Evolutionary conservation across 2,113 vertebrate species (phyloP), one percentile per base, ranked within the genome.

Genomic region (Ictalurus punctatus): DNA sequence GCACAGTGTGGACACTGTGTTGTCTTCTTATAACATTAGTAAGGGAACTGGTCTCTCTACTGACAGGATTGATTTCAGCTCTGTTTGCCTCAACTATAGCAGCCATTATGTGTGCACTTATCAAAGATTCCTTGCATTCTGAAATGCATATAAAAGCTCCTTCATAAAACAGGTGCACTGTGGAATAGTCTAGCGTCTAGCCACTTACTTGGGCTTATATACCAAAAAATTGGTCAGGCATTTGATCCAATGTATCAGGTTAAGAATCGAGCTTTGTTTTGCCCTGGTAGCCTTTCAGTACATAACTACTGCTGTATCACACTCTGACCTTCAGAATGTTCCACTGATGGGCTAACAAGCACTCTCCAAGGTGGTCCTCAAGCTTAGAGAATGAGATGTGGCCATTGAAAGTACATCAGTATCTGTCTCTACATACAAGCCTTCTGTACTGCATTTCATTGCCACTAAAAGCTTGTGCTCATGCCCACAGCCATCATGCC

Each of bases 281-380:
- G 44, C 12, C 25, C 76, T 48, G 44, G 44, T 27, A 10, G 23
- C 25, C 25, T 52, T 27, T 12, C 12, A 79, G 76, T 52, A n/a
- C 2, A 27, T 78, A 44, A 76, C 44, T 25, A 78, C 40, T 25
- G 40, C 9, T 48, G 10, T 79, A 1, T 13, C 48, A 14, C 13
- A 79, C 76, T 6, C 48, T 79, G 76, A 79, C 44, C 44, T n/a
- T 79, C 76, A 6, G 23, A 52, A 79, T 79, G 76, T 79, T 79
- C 10, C 40, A 48, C 4, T 79, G 25, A 52, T 52, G 13, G 44
- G 13, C 76, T 52, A 79, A 52, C 76, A 79, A 52, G 23, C 76
- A 27, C 25, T 73, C 34, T 74, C 19, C 17, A 40, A 5, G 23
- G 74, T 78, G 10, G 8, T 21, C 74, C 19, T n/a, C n/a, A 80